phyloP scores from a whole-genome alignment of 2,113 vertebrate genomes.

The Xenopus tropicalis region DNA sequence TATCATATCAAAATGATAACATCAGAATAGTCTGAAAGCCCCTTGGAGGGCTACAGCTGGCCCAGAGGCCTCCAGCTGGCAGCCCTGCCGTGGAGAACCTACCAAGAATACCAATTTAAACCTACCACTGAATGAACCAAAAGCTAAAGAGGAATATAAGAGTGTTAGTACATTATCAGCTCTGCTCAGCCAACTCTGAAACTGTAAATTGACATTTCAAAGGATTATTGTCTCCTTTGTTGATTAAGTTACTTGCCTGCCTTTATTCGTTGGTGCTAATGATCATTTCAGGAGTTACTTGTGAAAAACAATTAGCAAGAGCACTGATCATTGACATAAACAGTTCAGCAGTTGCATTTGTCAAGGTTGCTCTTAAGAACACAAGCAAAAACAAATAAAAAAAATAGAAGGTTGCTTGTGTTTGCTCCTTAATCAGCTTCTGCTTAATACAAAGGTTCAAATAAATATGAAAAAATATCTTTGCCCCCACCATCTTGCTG shows the following conservation, averaged over 20 bases:
- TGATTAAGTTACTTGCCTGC: conserved; percentile 38
- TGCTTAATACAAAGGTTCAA: too few species aligned
- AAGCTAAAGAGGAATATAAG: conserved; percentile 4
- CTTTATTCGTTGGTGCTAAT: conserved; percentile 35
- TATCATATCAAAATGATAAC: too few species aligned
- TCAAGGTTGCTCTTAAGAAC: neutral
- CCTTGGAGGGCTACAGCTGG: too few species aligned
- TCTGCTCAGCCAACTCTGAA: conserved; percentile 9
- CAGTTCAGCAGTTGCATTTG: neutral
- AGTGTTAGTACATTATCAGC: conserved; percentile 16
- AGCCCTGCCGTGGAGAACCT: too few species aligned
- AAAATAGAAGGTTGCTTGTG: too few species aligned
- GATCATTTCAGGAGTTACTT: conserved; percentile 40
- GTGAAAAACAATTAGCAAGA: conserved; percentile 38
- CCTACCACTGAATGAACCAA: conserved; percentile 1
- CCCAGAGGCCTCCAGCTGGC: too few species aligned
- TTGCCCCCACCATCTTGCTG: too few species aligned
- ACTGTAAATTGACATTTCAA: conserved; percentile 36
- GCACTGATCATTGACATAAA: conserved; percentile 34
- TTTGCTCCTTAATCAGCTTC: too few species aligned
- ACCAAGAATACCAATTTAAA: neutral
- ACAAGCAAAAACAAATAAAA: neutral
- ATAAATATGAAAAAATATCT: too few species aligned
- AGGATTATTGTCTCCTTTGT: conserved; percentile 27
- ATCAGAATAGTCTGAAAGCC: too few species aligned